phyloP scores from a whole-genome alignment of 1,140 invertebrate species.

The Harlomillsia oculata region DNA sequence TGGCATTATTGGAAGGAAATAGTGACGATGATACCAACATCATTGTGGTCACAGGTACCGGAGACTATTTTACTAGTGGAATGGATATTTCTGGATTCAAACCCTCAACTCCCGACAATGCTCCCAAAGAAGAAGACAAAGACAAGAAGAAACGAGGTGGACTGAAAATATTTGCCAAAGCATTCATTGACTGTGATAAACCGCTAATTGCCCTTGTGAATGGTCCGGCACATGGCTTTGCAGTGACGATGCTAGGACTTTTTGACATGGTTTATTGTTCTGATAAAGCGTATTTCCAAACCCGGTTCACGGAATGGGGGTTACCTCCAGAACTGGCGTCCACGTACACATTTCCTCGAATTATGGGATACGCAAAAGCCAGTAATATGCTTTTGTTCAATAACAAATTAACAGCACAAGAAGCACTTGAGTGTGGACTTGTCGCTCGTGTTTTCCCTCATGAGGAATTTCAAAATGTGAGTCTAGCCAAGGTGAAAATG shows the following conservation, averaged over 20 bases:
- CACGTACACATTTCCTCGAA: conserved; percentile 48
- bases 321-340: conserved; percentile 53
- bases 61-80: conserved; percentile 50
- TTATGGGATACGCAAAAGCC: conserved; percentile 56
- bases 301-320: conserved; percentile 49
- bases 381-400: conserved; percentile 69
- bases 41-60: conserved; percentile 46
- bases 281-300: conserved; percentile 46
- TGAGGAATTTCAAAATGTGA: conserved; percentile 48
- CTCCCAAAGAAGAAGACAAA: not conserved
- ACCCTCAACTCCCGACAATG: conserved; percentile 25
- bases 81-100: conserved; percentile 53
- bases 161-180: conserved; percentile 45
- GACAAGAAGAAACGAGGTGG: not conserved
- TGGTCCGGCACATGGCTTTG: conserved; percentile 53
- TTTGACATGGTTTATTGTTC: conserved; percentile 50
- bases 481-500: conserved; percentile 47
- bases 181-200: conserved; percentile 54
- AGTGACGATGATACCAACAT: conserved; percentile 42
- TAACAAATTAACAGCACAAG: conserved; percentile 61
- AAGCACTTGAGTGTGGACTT: conserved; percentile 61
- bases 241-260: conserved; percentile 50
- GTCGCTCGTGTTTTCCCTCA: conserved; percentile 57
- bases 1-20: conserved; percentile 42
- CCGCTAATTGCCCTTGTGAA: conserved; percentile 52